Evolutionary conservation across 2,888 invertebrate species (phyloP), one percentile per base, ranked within the genome.

Genomic region (Caenorhabditis becei): DNA sequence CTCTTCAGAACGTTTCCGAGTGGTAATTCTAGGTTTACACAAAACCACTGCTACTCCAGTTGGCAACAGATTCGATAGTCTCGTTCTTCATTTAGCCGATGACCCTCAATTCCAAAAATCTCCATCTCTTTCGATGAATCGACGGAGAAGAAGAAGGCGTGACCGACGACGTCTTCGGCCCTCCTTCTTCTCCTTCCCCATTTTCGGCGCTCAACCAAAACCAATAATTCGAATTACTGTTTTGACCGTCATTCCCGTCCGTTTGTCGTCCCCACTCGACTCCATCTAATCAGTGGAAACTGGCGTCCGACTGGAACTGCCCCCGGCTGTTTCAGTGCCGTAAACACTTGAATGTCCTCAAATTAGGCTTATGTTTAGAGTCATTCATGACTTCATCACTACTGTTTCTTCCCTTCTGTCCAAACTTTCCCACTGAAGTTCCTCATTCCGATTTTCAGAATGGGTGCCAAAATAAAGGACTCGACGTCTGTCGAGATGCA

Each of bases 391-490:
- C 41, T 16, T 41, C 41, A 41, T 41, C 41, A 41, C 41, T 11
- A 41, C 41, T 41, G 41, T 16, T 41, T 41, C 41, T 14, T 14
- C 16, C 41, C 41, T 16, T 41, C 3, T 14, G 10, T 28, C 14
- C 49, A 11, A 16, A 26, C 24, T 16, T 32, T 59, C 32, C 16
- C n/a, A 41, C 37, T 26, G 14, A 26, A 7, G 2, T 53, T 24
- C 23, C 26, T 23, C 16, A 16, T 61, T 51, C 32, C 35, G 20
- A 24, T 18, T 63, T 80, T 67, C 78, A 84, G 82, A 56, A 85
- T 85, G 85, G 85, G 82, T 44, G 80, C 78, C 28, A 80, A 77
- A 28, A 65, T 80, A 44, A 66, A 71, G 20, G 80, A 80, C 47
- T 62, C 51, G 56, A 80, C 80, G 16, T 62, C 75, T 5, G 75